Base-by-base conservation (phyloP, 2,113 vertebrate genomes). In the Scortum barcoo region DNA sequence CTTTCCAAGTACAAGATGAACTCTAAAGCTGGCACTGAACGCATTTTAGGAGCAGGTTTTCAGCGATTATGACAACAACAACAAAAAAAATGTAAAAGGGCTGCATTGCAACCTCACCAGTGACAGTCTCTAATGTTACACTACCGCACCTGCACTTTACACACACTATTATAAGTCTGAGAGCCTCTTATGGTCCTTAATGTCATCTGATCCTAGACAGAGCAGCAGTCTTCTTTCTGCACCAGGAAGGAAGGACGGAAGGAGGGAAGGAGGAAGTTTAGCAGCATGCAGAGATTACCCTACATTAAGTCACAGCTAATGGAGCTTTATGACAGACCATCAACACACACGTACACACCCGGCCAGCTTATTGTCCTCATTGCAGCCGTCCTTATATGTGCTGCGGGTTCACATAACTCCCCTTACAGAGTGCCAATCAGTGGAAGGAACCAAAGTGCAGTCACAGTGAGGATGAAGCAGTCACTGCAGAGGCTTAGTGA, bases 291-390 rank as follows among this genome's bases (percentile, higher is more conserved):
- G 72, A 86, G 83, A 88, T 89, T 85, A 86, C 24, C 82, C 77
- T 54, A 86, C 72, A 84, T 90, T 77, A 81, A 72, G 63, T 84
- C 67, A 73, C 51, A 88, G 78, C 81, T 88, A 85, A 85, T 81
- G 71, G 78, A 89, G 74, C 65, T 89, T 80, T 84, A 87, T 88
- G 87, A 83, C 81, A 85, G 30, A 72, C 51, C 67, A 73, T 77
- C 72, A 78, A 33, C 33, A 60, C 40, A 53, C 53, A 66, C 72
- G 44, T 54, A 36, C 72, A 36, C 62, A 24, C 40, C 28, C 17
- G 13, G 42, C 11, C 58, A 80, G 73, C 74, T 79, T 81, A 70
- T 84, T 76, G 76, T 72, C 50, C 76, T 46, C 50, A 40, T 14
- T 75, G 71, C 58, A 85, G 73, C 36, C 8, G 36, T 72, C 76